A percentile compares a stretch with the other conserved stretches of the same genome.
These are phyloP conservation scores for Ptilodon capucinus DNA, from an alignment of 2,888 invertebrate genomes.

Conservation along the genomic window DNA sequence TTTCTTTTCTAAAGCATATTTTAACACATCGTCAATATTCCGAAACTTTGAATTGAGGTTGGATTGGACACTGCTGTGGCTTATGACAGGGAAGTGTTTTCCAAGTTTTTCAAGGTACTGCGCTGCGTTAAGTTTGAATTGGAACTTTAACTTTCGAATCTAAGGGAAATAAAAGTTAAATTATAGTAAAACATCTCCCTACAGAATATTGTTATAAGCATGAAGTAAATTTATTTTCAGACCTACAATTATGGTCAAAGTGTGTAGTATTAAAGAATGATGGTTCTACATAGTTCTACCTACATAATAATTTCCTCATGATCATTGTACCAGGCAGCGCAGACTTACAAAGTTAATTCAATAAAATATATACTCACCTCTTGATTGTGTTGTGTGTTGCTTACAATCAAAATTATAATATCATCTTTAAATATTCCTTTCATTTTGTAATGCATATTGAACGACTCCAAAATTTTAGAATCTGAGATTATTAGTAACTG, in stretches of 20 bases:
- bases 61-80: constrained; percentile 31
- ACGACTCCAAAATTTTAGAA: constrained; percentile 57
- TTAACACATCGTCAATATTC: constrained; percentile 53
- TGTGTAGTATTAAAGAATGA: no score
- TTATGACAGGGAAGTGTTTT: constrained; percentile 53
- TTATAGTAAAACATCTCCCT: no score
- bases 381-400: constrained; percentile 26
- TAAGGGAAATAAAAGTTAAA: constrained; percentile 33
- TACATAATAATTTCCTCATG: no score
- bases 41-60: constrained; percentile 41
- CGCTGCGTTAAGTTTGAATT: constrained; percentile 45
- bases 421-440: constrained; percentile 67
- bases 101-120: constrained; percentile 46
- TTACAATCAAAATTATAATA: constrained; percentile 56
- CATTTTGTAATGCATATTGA: constrained; percentile 57
- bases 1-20: constrained; percentile 41
- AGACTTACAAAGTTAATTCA: not conserved
- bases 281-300: no score
- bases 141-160: constrained; percentile 68
- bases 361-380: constrained; percentile 41
- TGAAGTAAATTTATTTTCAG: no score
- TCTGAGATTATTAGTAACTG: constrained; percentile 55
- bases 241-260: no score
- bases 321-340: not conserved
- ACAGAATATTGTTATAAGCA: no score